These are phyloP conservation scores for Ictidomys tridecemlineatus DNA, from an alignment of 2,113 vertebrate genomes.

Conservation along the genomic window DNA sequence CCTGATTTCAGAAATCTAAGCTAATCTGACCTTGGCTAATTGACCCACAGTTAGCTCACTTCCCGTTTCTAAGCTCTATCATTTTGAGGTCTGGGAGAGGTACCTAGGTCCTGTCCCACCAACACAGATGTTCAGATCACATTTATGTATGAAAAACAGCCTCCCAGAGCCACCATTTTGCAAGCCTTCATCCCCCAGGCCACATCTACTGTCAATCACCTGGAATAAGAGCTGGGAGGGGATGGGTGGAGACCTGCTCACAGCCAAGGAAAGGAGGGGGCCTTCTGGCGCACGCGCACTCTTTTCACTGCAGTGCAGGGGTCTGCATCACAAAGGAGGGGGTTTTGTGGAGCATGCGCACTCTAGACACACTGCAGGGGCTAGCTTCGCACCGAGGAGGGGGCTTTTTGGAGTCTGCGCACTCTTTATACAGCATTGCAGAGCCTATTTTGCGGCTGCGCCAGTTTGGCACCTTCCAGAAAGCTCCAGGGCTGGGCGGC, in stretches of 20 bases:
- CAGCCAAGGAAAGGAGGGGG: background rate
- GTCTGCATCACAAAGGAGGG: background rate
- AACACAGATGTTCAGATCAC: background rate
- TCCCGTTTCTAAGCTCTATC: background rate
- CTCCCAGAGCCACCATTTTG: background rate
- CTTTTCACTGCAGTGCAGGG: slow-evolving; percentile 66
- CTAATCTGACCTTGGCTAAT: background rate
- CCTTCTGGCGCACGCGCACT: slow-evolving; percentile 49
- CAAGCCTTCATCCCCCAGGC: background rate
- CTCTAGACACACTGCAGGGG: slow-evolving; percentile 37
- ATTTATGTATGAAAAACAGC: background rate
- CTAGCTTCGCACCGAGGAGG: background rate
- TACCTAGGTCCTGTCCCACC: background rate
- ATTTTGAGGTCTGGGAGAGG: background rate
- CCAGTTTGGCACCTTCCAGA: slow-evolving; percentile 75
- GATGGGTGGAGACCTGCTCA: background rate
- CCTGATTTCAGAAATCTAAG: background rate
- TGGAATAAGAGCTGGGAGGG: background rate
- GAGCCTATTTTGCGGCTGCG: slow-evolving; percentile 65
- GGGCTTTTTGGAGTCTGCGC: slow-evolving; percentile 71
- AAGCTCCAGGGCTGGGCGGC: slow-evolving; percentile 57
- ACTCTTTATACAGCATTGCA: slow-evolving; percentile 66
- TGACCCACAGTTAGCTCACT: background rate
- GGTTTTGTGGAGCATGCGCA: slow-evolving; percentile 55
- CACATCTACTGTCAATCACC: slow-evolving; percentile 52